Evolutionary conservation across 2,113 vertebrate species (phyloP).

Genomic region (Benitochromis conjunctus): DNA sequence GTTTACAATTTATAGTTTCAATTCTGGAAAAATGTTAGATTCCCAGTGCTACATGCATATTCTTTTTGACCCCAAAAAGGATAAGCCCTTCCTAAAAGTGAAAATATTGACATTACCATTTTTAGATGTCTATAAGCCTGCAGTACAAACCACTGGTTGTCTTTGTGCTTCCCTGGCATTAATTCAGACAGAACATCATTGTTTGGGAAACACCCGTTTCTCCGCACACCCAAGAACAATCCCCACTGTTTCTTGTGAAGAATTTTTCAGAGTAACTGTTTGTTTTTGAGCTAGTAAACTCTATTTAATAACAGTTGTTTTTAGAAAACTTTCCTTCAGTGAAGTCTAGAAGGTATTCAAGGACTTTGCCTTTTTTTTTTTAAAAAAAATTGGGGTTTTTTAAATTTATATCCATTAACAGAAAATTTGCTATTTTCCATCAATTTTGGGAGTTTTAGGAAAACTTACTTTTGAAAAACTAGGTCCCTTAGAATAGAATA

Average conservation of each 20-base stretch:
- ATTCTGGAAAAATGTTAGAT: background rate
- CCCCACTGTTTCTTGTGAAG: background rate
- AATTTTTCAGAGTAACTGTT: background rate
- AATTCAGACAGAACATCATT: constrained; percentile 45
- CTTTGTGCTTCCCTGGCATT: constrained; percentile 10
- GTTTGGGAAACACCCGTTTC: constrained; percentile 21
- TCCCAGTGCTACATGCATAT: too few species aligned
- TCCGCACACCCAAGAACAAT: constrained; percentile 27
- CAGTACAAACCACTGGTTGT: constrained; percentile 5
- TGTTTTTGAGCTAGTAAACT: constrained; percentile 29
- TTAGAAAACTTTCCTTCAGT: constrained; percentile 22
- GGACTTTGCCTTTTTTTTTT: background rate
- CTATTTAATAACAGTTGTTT: constrained; percentile 13
- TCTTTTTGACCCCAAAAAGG: background rate
- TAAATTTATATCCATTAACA: background rate
- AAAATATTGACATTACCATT: background rate
- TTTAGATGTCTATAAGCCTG: background rate
- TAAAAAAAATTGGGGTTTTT: background rate
- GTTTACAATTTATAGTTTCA: background rate
- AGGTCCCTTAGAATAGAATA: too few species aligned
- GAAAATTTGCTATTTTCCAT: background rate
- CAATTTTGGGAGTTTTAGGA: background rate
- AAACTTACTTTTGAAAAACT: too few species aligned
- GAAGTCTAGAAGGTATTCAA: background rate
- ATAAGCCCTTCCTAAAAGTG: background rate